Conservation (phyloP, 2,113 vertebrate species). For the Anarhynchus alexandrinus region DNA sequence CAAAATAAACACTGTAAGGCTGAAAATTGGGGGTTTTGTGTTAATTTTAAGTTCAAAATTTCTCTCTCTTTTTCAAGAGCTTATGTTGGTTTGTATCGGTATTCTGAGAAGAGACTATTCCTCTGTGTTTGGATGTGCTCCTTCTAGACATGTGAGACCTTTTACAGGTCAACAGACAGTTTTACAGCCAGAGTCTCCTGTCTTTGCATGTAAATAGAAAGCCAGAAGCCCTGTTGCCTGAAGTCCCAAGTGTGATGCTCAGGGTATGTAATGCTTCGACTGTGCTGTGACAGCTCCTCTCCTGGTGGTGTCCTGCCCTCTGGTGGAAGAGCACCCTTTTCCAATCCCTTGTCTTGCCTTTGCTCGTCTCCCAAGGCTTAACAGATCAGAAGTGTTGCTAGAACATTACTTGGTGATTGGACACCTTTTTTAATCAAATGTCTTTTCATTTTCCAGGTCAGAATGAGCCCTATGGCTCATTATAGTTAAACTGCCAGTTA, state of each 20-base stretch:
- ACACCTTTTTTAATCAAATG: neutral
- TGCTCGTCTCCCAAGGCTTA: fast-evolving
- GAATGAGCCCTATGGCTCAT: neutral
- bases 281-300: neutral
- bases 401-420: too few relatives aligned
- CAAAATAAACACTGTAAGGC: neutral
- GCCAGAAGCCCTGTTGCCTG: fast-evolving
- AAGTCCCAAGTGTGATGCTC: neutral
- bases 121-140: neutral
- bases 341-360: neutral
- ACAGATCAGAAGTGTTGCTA: neutral
- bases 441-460: neutral
- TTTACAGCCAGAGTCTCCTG: neutral
- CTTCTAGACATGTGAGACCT: neutral
- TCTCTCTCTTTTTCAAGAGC: neutral
- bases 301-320: neutral
- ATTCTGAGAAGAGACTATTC: neutral
- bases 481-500: neutral
- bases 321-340: neutral
- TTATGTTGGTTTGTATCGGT: fast-evolving
- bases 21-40: neutral
- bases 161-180: neutral
- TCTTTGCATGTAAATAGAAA: neutral
- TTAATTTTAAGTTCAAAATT: neutral
- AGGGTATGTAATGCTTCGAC: fast-evolving